phyloP scores from a whole-genome alignment of 2,888 invertebrate genomes.

The Boloria euphrosyne region DNA sequence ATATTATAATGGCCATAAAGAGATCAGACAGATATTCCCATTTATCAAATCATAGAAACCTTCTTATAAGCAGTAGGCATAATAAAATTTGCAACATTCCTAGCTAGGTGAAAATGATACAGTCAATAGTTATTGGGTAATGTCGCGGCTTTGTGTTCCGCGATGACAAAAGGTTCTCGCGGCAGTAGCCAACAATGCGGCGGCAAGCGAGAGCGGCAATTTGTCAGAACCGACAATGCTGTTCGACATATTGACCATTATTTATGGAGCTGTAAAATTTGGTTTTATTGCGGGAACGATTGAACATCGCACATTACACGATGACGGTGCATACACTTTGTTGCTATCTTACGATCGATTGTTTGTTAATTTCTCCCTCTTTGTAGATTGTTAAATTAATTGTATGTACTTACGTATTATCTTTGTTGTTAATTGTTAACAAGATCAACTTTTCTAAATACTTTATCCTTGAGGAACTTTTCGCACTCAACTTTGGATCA shows the following conservation, averaged over 20 bases:
- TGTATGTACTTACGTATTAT: neutral
- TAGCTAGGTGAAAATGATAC: conserved; percentile 76
- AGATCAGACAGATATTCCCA: conserved; percentile 62
- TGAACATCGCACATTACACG: conserved; percentile 72
- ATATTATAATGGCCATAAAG: conserved; percentile 51
- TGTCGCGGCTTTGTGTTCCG: conserved; percentile 62
- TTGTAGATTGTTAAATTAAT: conserved; percentile 10
- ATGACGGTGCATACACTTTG: conserved; percentile 66
- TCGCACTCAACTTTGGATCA: no score
- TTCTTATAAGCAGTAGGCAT: conserved; percentile 63
- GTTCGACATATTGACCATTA: conserved; percentile 80
- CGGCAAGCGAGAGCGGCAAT: conserved; percentile 74
- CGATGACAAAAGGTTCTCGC: conserved; percentile 65
- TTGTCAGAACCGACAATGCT: conserved; percentile 80
- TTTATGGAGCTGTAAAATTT: conserved; percentile 78
- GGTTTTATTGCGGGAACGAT: conserved; percentile 77
- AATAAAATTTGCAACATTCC: conserved; percentile 71
- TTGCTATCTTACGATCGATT: conserved; percentile 55
- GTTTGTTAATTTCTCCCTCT: conserved; percentile 31
- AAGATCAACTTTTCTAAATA: neutral
- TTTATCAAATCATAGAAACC: conserved; percentile 67
- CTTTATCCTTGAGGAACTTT: neutral
- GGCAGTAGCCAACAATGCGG: conserved; percentile 73
- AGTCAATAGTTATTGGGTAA: conserved; percentile 70
- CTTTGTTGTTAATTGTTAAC: neutral